A percentile compares a stretch with the other conserved stretches of the same genome.
These are phyloP conservation scores for Tapera naevia DNA, from an alignment of 2,797 vertebrate genomes.

Conservation along the genomic window DNA sequence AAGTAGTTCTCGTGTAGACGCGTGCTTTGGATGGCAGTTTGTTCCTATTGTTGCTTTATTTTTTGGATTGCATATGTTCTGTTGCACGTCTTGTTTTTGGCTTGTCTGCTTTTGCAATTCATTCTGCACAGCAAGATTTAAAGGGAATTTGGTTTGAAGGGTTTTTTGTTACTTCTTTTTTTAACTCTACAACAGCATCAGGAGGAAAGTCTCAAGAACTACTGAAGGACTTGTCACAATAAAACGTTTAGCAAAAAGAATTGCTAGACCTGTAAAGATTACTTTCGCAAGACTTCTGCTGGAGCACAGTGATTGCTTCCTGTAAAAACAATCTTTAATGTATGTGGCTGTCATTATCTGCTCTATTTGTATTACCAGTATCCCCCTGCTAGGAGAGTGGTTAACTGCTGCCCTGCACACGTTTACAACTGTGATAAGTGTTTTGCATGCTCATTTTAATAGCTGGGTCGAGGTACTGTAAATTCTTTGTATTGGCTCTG, in stretches of 20 bases:
- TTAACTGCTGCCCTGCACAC: not conserved
- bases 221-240: too few species aligned
- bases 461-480: not conserved
- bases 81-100: fast-evolving
- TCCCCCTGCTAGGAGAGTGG: not conserved
- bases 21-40: not conserved
- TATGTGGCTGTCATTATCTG: not conserved
- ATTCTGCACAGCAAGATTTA: too few species aligned
- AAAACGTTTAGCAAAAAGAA: too few species aligned
- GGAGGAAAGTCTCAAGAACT: too few species aligned
- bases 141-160: too few species aligned
- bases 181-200: too few species aligned
- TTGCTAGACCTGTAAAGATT: not conserved
- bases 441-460: not conserved
- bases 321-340: not conserved
- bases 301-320: not conserved
- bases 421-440: not conserved
- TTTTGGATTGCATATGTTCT: not conserved
- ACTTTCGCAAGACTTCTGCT: not conserved
- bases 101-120: not conserved
- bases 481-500: not conserved
- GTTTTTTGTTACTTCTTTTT: too few species aligned
- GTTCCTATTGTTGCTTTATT: not conserved
- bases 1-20: not conserved
- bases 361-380: not conserved